Evolutionary conservation across 2,888 invertebrate genomes (phyloP).

Genomic region (Caradrina kadenii): DNA sequence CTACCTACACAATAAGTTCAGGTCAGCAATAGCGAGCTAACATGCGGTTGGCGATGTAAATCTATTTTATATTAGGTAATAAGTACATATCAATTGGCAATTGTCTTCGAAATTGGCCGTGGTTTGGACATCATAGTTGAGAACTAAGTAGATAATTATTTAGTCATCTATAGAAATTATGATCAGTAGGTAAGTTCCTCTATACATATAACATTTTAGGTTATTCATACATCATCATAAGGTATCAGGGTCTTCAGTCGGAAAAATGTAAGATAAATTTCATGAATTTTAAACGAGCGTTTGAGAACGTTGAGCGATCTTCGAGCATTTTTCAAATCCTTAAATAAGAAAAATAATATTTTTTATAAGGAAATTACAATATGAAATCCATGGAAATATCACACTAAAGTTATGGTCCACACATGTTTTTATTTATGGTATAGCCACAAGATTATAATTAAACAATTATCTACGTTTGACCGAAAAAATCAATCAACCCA

Average conservation of each 20-base stretch:
- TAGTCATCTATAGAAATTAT: not conserved
- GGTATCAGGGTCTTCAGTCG: not conserved
- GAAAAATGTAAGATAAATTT: conserved; percentile 3
- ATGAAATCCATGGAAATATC: not conserved
- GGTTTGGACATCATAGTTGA: not conserved
- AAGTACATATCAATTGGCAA: not conserved
- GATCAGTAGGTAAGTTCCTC: too few species aligned
- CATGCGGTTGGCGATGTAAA: conserved; percentile 27
- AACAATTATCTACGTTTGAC: conserved; percentile 4
- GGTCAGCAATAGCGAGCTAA: conserved; percentile 30
- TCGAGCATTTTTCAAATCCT: conserved; percentile 3
- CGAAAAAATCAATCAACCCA: conserved; percentile 26
- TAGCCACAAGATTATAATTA: conserved; percentile 4
- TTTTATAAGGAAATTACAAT: conserved; percentile 4
- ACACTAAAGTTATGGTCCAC: not conserved
- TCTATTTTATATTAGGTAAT: not conserved
- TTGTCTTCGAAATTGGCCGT: not conserved
- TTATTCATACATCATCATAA: not conserved
- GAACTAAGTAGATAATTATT: not conserved
- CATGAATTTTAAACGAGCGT: conserved; percentile 1
- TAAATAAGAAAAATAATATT: conserved; percentile 18
- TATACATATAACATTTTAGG: too few species aligned
- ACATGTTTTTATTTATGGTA: not conserved
- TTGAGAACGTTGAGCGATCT: not conserved
- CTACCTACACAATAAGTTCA: conserved; percentile 18